Evolutionary conservation across 2,888 invertebrate species (phyloP).

Genomic region (Acleris cristana): DNA sequence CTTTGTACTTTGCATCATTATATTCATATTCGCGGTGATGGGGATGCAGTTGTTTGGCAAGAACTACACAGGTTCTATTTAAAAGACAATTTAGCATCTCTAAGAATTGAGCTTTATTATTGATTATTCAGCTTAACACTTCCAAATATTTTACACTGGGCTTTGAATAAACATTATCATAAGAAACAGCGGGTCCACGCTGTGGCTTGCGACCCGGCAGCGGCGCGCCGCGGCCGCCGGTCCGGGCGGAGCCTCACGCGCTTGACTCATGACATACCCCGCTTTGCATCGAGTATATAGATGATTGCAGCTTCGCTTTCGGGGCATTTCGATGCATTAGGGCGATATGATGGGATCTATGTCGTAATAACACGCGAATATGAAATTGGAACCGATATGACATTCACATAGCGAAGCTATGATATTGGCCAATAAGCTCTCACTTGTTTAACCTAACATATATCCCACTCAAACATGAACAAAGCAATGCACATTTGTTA

Average conservation of each 20-base stretch:
- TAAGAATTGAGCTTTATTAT: constrained; percentile 78
- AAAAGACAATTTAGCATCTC: constrained; percentile 80
- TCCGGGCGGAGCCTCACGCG: constrained; percentile 72
- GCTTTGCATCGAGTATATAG: constrained; percentile 83
- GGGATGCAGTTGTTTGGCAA: constrained; percentile 98
- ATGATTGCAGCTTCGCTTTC: constrained; percentile 83
- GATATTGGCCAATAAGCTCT: constrained; percentile 62
- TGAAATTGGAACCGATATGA: constrained; percentile 42
- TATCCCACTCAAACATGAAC: constrained; percentile 80
- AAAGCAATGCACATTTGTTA: constrained; percentile 78
- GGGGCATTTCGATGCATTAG: constrained; percentile 75
- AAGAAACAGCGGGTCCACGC: constrained; percentile 69
- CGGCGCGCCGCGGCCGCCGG: constrained; percentile 58
- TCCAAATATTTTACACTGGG: constrained; percentile 79
- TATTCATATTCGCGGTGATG: constrained; percentile 99
- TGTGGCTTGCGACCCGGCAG: constrained; percentile 79
- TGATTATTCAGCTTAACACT: constrained; percentile 80
- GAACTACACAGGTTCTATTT: constrained; percentile 89
- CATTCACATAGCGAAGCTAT: constrained; percentile 50
- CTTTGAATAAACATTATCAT: constrained; percentile 80
- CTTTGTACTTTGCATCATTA: constrained; percentile 97
- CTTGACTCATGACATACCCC: constrained; percentile 75
- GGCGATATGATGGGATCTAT: constrained; percentile 81
- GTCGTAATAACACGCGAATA: constrained; percentile 50
- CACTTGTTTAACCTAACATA: constrained; percentile 72